phyloP scores from a whole-genome alignment of 2,888 invertebrate species.

The Sclerodermus sp. region DNA sequence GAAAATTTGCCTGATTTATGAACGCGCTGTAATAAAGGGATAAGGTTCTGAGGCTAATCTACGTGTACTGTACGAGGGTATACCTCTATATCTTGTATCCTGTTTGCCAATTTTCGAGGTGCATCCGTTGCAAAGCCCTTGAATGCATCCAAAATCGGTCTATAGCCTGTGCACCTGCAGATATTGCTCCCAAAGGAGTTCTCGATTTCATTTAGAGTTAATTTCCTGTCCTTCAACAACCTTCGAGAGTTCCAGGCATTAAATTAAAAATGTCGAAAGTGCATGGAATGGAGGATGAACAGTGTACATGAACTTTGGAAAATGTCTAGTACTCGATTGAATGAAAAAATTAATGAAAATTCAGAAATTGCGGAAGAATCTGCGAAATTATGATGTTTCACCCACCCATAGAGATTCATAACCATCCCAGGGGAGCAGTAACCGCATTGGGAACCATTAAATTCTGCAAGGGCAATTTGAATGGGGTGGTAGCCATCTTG shows the following conservation, averaged over 20 bases:
- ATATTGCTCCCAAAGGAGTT: conserved; percentile 72
- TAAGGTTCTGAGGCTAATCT: no score
- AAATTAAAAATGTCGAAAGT: not conserved
- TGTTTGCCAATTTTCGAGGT: conserved; percentile 59
- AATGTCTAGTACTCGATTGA: no score
- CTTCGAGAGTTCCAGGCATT: no score
- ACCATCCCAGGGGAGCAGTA: conserved; percentile 76
- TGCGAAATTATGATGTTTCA: no score
- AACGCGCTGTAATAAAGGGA: not conserved
- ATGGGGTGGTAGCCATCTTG: conserved; percentile 71
- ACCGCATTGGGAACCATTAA: conserved; percentile 31
- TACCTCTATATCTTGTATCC: conserved; percentile 59
- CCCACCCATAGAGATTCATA: conserved; percentile 30
- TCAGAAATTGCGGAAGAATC: not conserved
- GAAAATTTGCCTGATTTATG: no score
- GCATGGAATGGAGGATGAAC: no score
- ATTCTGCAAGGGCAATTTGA: conserved; percentile 22
- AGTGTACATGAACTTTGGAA: not conserved
- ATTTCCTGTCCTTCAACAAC: conserved; percentile 53
- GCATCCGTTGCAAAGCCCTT: conserved; percentile 72
- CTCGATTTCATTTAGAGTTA: conserved; percentile 69
- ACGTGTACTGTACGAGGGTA: no score
- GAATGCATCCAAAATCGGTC: conserved; percentile 78
- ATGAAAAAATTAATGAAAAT: no score
- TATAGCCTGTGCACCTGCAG: conserved; percentile 77